Percentiles rank a stretch among this genome's conserved stretches.
phyloP scores from a whole-genome alignment of 1,140 invertebrate species.

The Caenorhabditis briggsae region DNA sequence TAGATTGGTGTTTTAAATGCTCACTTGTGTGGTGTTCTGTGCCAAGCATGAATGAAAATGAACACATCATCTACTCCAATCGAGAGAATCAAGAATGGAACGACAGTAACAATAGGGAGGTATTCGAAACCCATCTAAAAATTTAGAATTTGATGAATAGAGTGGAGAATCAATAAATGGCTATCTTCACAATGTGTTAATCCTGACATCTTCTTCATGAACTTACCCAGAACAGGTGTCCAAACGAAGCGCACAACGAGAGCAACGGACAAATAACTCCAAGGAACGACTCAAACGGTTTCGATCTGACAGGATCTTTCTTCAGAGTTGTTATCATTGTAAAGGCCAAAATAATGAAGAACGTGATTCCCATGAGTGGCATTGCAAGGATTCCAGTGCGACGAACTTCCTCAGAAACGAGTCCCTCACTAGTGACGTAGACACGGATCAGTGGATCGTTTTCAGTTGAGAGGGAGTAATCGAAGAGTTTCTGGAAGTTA shows the following conservation, averaged over 20 bases:
- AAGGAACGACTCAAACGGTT: constrained; percentile 75
- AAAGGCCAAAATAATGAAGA: constrained; percentile 72
- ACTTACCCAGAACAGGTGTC: constrained; percentile 75
- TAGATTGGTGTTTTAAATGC: background rate
- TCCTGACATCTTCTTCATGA: too few relatives aligned
- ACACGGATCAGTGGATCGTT: constrained; percentile 72
- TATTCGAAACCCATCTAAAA: constrained; percentile 76
- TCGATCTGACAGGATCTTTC: constrained; percentile 72
- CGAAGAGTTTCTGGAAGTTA: constrained; percentile 70
- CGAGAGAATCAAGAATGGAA: constrained; percentile 76
- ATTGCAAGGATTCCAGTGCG: constrained; percentile 75
- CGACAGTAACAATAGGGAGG: constrained; percentile 75
- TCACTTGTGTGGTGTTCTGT: constrained; percentile 67
- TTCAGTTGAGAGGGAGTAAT: constrained; percentile 70
- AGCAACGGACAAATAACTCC: constrained; percentile 76
- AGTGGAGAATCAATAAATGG: background rate
- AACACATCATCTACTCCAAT: constrained; percentile 78
- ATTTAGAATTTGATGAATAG: background rate
- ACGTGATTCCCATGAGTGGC: constrained; percentile 72
- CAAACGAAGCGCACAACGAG: constrained; percentile 74
- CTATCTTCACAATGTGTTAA: too few relatives aligned
- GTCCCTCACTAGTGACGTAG: constrained; percentile 74
- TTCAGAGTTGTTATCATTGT: constrained; percentile 75
- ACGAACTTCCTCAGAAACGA: constrained; percentile 76
- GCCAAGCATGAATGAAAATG: constrained; percentile 77